These are phyloP conservation scores for Uromys caudimaculatus DNA, from an alignment of 2,797 vertebrate species.

Conservation along the genomic window DNA sequence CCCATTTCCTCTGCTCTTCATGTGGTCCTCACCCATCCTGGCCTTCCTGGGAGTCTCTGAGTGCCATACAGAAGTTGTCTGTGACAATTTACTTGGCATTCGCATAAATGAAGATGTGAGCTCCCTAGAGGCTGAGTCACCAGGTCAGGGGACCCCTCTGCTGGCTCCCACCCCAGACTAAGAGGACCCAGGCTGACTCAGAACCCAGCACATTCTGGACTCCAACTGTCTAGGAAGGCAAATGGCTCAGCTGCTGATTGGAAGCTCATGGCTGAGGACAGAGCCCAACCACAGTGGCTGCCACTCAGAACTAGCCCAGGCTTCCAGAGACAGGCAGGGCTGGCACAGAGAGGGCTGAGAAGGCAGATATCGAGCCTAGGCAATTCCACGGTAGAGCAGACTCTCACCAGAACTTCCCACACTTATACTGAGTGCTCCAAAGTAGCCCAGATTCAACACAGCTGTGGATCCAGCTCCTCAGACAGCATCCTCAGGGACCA, in stretches of 20 bases:
- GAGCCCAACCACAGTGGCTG: not conserved
- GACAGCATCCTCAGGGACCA: not conserved
- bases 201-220: not conserved
- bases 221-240: not conserved
- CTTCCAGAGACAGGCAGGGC: not conserved
- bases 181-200: not conserved
- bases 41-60: not conserved
- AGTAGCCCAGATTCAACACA: fast-evolving
- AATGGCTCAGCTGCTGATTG: not conserved
- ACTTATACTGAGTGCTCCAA: not conserved
- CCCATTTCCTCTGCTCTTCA: not conserved
- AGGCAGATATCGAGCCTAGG: not conserved
- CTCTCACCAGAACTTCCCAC: not conserved
- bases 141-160: fast-evolving
- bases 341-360: not conserved
- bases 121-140: not conserved
- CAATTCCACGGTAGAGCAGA: not conserved
- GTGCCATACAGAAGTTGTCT: no score
- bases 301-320: not conserved
- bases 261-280: not conserved
- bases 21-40: not conserved
- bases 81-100: not conserved
- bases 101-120: not conserved
- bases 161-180: not conserved
- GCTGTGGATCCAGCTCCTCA: not conserved